Evolutionary conservation across 92 coral and sea anemone species (phyloP).

Genomic region (Parazoanthus darwini): DNA sequence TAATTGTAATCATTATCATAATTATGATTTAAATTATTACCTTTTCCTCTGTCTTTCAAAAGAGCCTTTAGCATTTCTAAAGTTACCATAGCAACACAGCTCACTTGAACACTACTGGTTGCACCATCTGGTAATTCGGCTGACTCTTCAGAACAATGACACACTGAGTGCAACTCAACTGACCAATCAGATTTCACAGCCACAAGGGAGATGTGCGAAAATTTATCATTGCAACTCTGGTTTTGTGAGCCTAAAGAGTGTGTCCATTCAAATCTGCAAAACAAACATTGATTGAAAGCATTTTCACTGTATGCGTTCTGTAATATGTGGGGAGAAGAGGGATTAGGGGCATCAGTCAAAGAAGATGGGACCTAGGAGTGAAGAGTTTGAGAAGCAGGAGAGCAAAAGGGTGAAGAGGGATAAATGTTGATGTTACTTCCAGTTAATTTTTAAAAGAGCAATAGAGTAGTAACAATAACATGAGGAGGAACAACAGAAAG

Average conservation of each 20-base stretch:
- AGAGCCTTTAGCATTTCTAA: conserved; percentile 69
- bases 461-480: too few relatives aligned
- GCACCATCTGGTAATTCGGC: background rate
- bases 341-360: too few relatives aligned
- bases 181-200: conserved; percentile 42
- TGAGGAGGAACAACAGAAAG: too few relatives aligned
- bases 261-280: conserved; percentile 64
- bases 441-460: too few relatives aligned
- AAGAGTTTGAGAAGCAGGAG: too few relatives aligned
- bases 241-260: conserved; percentile 10
- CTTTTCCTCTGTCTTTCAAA: conserved; percentile 86
- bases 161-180: conserved; percentile 41
- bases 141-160: background rate
- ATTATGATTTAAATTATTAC: conserved; percentile 20
- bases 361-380: too few relatives aligned
- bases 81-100: conserved; percentile 59
- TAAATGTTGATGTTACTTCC: too few relatives aligned
- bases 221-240: conserved; percentile 9
- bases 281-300: background rate
- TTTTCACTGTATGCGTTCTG: too few relatives aligned
- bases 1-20: background rate
- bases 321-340: too few relatives aligned
- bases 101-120: conserved; percentile 11
- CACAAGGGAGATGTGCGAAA: conserved; percentile 36
- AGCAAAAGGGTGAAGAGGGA: too few relatives aligned